Base-by-base conservation (phyloP, 1,140 invertebrate species). In the Heliconius nattereri region DNA sequence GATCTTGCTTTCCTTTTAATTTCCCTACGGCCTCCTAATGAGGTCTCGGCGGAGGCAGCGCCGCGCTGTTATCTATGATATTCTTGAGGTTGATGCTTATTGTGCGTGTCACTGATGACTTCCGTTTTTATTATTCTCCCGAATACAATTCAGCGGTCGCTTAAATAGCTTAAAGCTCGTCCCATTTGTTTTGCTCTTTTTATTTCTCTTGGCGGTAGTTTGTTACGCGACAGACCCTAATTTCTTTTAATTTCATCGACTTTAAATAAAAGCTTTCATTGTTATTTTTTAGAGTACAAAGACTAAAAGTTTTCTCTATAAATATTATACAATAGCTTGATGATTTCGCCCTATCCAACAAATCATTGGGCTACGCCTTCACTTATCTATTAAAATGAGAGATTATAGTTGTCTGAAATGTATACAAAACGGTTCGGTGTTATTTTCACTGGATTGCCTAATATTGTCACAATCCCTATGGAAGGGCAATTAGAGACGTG, bases 1-100 rank as follows among this genome's bases (percentile, higher is more conserved):
- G 90, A 90, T 91, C 91, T 94, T 93, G 91, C 90, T 94, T 94
- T 94, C 92, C 94, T 94, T 95, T 94, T 95, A 94, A 95, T 95
- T 95, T 95, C 94, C 94, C 94, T 92, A 91, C 90, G 94, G 94
- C 87, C 92, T 90, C 90, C 93, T 94, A 94, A 94, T 94, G 93
- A 94, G 91, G 88, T 93, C 93, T 82, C 83, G 66, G 87, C 89
- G 85, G 86, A 87, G 92, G 90, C 85, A 86, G 85, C 85, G 84
- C 81, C 83, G 84, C 85, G 91, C 89, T 88, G 92, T 94, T 94
- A 94, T 94, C 93, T 94, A 94, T 94, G 92, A 94, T 94, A 94
- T 94, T 94, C 91, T 93, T 93, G 93, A 92, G 93, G 93, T 94
- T 94, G 93, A 94, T 94, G 92, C 92, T 94, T 92, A 94, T 94